Percentiles rank a stretch among this genome's conserved stretches.
Evolutionary conservation across 2,113 vertebrate genomes (phyloP).

Genomic region (Tor tambroides): DNA sequence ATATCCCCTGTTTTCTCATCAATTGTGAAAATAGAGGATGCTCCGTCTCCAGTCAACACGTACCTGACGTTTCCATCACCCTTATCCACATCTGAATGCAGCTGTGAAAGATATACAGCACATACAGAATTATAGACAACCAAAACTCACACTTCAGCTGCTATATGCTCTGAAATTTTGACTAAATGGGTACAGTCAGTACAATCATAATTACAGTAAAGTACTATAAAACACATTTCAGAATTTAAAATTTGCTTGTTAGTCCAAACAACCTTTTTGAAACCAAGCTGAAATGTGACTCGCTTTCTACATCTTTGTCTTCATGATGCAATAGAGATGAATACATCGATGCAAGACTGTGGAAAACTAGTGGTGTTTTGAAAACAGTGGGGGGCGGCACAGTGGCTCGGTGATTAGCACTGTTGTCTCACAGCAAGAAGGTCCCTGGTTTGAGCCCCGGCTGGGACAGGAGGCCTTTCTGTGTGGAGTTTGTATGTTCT

Average conservation of each 20-base stretch:
- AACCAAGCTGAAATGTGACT: neutral
- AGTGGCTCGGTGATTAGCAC: too few relatives aligned
- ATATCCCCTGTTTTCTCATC: slow-evolving; percentile 98
- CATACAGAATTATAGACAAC: neutral
- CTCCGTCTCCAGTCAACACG: slow-evolving; percentile 92
- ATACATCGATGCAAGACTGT: too few relatives aligned
- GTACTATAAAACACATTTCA: neutral
- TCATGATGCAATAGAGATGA: too few relatives aligned
- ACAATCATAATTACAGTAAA: neutral
- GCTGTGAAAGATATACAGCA: slow-evolving; percentile 74
- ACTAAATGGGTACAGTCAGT: neutral
- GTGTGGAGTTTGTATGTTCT: too few relatives aligned
- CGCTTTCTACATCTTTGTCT: neutral
- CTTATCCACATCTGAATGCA: slow-evolving; percentile 97
- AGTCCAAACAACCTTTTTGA: neutral
- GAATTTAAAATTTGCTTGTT: neutral
- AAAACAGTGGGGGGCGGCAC: too few relatives aligned
- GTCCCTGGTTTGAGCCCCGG: too few relatives aligned
- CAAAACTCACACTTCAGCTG: neutral
- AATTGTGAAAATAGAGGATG: slow-evolving; percentile 97
- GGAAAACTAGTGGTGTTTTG: too few relatives aligned
- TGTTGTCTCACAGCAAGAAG: too few relatives aligned
- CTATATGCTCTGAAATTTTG: neutral
- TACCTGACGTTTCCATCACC: slow-evolving; percentile 96
- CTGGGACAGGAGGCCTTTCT: too few relatives aligned